Evolutionary conservation across 2,797 vertebrate species (phyloP).

Genomic region (Cynodonichthys magdalenae): DNA sequence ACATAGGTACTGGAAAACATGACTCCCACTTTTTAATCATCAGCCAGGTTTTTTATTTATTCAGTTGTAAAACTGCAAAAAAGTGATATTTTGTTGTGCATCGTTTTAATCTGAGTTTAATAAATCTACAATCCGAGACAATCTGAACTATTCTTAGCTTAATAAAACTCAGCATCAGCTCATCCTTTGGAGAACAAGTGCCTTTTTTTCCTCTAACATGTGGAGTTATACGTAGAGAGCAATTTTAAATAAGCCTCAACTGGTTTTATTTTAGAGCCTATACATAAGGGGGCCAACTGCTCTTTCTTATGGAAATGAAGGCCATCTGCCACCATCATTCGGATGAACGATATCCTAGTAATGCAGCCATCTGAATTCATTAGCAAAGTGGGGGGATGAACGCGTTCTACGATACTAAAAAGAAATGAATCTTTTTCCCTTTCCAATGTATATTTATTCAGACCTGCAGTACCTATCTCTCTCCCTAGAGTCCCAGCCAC

Average conservation of each 20-base stretch:
- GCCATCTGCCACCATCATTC: slow-evolving; percentile 80
- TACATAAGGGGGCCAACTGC: slow-evolving; percentile 78
- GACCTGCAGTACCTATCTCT: slow-evolving; percentile 55
- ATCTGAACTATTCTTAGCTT: slow-evolving; percentile 17
- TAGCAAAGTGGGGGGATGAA: slow-evolving; percentile 66
- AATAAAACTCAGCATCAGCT: slow-evolving; percentile 49
- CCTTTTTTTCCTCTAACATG: slow-evolving; percentile 35
- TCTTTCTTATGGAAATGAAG: slow-evolving; percentile 83
- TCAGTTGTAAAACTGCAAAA: slow-evolving; percentile 33
- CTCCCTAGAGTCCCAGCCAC: slow-evolving; percentile 66
- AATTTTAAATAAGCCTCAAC: slow-evolving; percentile 77
- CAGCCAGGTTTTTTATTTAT: not conserved
- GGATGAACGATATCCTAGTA: slow-evolving; percentile 76
- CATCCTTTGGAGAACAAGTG: slow-evolving; percentile 60
- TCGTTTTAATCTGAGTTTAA: not conserved
- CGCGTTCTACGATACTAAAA: slow-evolving; percentile 69
- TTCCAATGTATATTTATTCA: slow-evolving; percentile 74
- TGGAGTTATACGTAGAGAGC: slow-evolving; percentile 62
- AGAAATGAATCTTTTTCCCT: slow-evolving; percentile 76
- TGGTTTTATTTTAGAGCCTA: slow-evolving; percentile 76
- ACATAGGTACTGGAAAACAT: no score
- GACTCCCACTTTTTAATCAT: no score
- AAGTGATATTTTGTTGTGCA: slow-evolving; percentile 21
- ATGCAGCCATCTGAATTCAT: slow-evolving; percentile 83
- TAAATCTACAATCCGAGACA: not conserved